A percentile compares a stretch with the other conserved stretches of the same genome.
These are phyloP conservation scores for Trichechus manatus DNA, from an alignment of 2,113 vertebrate species.

Conservation along the genomic window DNA sequence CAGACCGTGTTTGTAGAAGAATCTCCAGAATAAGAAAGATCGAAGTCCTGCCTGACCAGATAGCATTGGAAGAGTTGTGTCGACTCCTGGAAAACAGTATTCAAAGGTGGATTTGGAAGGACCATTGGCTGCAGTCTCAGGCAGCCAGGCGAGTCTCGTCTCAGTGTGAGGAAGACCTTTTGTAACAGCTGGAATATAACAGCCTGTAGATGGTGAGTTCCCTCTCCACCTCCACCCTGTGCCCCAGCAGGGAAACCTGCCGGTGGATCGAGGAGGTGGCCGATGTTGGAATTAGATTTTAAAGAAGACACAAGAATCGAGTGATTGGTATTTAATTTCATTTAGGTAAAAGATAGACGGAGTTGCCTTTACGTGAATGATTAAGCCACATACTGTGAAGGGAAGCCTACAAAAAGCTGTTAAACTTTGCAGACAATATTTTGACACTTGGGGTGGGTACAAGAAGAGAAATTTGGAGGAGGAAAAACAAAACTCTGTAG, in stretches of 20 bases:
- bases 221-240: neutral
- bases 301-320: neutral
- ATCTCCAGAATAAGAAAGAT: neutral
- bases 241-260: neutral
- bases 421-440: neutral
- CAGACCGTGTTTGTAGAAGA: neutral
- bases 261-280: neutral
- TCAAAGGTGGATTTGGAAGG: neutral
- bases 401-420: neutral
- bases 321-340: neutral
- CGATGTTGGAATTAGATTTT: neutral
- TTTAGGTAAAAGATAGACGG: neutral
- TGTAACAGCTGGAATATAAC: neutral
- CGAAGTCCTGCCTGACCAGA: neutral
- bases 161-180: neutral
- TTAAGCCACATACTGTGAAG: neutral
- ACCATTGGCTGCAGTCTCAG: neutral
- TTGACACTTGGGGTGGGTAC: neutral
- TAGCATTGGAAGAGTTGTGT: neutral
- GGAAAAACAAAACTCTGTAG: neutral
- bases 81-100: neutral
- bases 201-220: neutral
- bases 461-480: conserved; percentile 19
- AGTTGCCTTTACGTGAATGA: neutral
- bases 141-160: neutral